Evolutionary conservation across 2,113 vertebrate species (phyloP), one percentile per base, ranked within the genome.

Genomic region (Dipodomys spectabilis): DNA sequence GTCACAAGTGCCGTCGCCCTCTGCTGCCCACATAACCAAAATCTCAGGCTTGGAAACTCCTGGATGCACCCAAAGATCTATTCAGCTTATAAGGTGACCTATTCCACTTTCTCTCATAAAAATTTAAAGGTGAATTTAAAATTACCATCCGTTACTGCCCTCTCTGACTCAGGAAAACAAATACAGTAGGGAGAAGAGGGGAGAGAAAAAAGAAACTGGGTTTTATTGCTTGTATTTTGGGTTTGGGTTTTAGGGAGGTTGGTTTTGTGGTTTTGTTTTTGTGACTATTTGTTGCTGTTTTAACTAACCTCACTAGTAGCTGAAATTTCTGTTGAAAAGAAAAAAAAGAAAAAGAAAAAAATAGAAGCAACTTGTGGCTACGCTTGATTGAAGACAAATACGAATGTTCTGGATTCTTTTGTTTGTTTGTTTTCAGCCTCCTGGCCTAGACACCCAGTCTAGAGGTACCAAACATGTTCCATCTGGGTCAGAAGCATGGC

Each of bases 401-500:
- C 19, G 0, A 32, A 68, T n/a, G 18, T 7, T 80, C 19, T 57
- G 15, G 53, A 57, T 57, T 57, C 15, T 57, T 57, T 57, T 57
- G 39, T 39, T 39, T 39, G 39, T 39, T 4, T 39, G 35, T 39
- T 57, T 57, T 35, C 44, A 6, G 5, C 15, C 20, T 72, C 60
- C 6, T 15, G 27, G 62, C 7, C 7, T 60, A 72, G 12, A 68
- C 16, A 16, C 20, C 27, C 44, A n/a, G 3, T n/a, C 3, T 11
- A 65, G 7, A 19, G 39, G 30, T 0, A 4, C 5, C 39, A 10
- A 0, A 11, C 1, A 2, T 4, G 11, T 8, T 49, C 11, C 53
- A 32, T 30, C 9, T 20, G 53, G 53, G 53, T 57, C 13, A 57
- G 53, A 57, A 16, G 53, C 15, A 64, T 64, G 62, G 62, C 23